A percentile compares a stretch with the other conserved stretches of the same genome.
Evolutionary conservation across 2,113 vertebrate species (phyloP).

Genomic region (Lates calcarifer): DNA sequence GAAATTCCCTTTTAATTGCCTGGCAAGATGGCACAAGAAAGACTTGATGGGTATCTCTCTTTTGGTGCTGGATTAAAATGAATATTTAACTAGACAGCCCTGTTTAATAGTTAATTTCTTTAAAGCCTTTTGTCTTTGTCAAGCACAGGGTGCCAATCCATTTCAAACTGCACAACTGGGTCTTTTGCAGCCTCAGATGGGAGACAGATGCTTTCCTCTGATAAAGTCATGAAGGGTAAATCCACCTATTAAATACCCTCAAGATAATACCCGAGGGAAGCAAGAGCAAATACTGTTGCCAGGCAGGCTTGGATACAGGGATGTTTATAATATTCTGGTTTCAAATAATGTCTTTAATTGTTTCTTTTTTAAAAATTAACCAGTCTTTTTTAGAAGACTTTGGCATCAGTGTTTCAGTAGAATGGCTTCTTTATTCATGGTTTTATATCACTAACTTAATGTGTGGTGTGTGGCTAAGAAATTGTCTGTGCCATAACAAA

Average conservation of each 20-base stretch:
- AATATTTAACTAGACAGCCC: conserved; percentile 84
- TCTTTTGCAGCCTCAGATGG: conserved; percentile 62
- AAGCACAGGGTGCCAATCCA: conserved; percentile 65
- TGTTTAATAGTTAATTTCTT: conserved; percentile 85
- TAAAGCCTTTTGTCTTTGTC: conserved; percentile 70
- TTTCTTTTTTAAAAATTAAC: background rate
- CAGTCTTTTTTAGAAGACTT: background rate
- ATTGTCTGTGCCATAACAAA: background rate
- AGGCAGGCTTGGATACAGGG: conserved; percentile 25
- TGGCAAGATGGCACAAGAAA: conserved; percentile 46
- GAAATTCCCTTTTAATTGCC: conserved; percentile 75
- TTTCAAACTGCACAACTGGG: conserved; percentile 73
- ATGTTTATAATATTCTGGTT: conserved; percentile 19
- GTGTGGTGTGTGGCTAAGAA: background rate
- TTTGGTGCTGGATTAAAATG: conserved; percentile 74
- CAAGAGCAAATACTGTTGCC: conserved; percentile 27
- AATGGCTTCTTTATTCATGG: background rate
- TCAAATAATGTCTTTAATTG: background rate
- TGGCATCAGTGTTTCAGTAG: background rate
- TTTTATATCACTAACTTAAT: background rate
- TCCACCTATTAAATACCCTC: conserved; percentile 62
- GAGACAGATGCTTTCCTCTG: conserved; percentile 74
- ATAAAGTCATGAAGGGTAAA: conserved; percentile 68
- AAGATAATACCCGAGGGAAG: conserved; percentile 41
- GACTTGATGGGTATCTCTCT: conserved; percentile 63